Conservation (phyloP, 2,113 vertebrate species). For the Probosciger aterrimus region DNA sequence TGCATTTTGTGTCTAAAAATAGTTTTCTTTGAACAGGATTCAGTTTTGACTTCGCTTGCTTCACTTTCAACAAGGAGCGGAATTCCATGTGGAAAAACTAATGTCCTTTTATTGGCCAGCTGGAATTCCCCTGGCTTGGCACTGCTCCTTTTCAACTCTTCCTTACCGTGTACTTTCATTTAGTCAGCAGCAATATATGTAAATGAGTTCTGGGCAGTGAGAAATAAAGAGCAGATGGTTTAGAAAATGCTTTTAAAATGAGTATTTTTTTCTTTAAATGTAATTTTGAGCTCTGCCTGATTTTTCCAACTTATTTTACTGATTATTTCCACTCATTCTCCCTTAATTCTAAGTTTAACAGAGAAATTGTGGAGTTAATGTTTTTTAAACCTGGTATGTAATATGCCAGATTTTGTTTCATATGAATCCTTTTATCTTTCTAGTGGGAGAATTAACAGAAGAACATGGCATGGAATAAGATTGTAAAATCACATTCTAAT, state of each 20-base stretch:
- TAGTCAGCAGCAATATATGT: background rate
- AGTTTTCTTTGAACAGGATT: conserved; percentile 30
- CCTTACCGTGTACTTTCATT: background rate
- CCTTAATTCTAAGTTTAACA: background rate
- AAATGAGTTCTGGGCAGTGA: background rate
- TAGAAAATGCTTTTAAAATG: background rate
- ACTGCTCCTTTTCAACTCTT: background rate
- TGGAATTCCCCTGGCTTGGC: background rate
- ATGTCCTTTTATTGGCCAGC: background rate
- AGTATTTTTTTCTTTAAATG: background rate
- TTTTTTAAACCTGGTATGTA: background rate
- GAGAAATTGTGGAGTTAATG: background rate
- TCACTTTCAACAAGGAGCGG: background rate
- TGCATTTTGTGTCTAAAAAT: conserved; percentile 42
- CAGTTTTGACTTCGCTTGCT: background rate
- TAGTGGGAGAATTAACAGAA: background rate
- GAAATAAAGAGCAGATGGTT: background rate
- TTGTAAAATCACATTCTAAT: background rate
- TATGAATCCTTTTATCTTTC: background rate
- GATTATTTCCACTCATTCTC: background rate
- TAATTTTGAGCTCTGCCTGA: background rate
- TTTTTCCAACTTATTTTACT: background rate
- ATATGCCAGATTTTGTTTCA: background rate
- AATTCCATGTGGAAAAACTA: background rate
- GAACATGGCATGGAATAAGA: background rate